Percentiles rank a stretch among this genome's conserved stretches.
Conservation (phyloP, 2,888 invertebrate genomes). For the Andrena hattorfiana region DNA sequence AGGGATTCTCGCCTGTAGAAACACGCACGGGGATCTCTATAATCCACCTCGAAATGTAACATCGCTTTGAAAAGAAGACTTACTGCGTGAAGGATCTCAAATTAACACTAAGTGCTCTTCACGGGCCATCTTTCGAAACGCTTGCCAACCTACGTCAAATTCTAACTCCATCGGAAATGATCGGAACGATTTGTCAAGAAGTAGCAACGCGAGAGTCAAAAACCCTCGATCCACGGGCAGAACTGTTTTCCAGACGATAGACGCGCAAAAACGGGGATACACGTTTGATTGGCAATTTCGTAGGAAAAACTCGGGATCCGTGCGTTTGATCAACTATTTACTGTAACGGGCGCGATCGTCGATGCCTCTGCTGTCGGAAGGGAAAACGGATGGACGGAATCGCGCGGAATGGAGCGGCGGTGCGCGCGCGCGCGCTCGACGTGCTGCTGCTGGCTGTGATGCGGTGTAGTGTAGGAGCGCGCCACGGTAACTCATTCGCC, state of each 20-base stretch:
- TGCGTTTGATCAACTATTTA: slow-evolving; percentile 62
- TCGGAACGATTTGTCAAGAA: background rate
- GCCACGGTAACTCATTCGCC: slow-evolving; percentile 81
- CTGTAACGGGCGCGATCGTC: slow-evolving; percentile 62
- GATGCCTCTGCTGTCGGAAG: slow-evolving; percentile 58
- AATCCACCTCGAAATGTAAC: slow-evolving; percentile 23
- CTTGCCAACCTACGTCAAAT: background rate
- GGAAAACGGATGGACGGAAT: slow-evolving; percentile 68
- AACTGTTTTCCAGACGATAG: background rate
- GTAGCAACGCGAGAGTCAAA: background rate
- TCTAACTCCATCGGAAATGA: background rate
- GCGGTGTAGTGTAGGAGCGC: slow-evolving; percentile 45
- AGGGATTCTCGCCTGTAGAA: slow-evolving; percentile 21
- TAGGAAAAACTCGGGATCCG: slow-evolving; percentile 42
- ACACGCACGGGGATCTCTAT: slow-evolving; percentile 15
- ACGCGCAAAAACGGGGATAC: background rate
- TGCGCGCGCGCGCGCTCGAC: slow-evolving; percentile 16
- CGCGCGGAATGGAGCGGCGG: slow-evolving; percentile 49
- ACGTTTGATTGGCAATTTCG: background rate
- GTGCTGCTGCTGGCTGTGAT: slow-evolving; percentile 29
- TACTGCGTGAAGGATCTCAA: background rate
- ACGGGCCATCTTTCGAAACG: no score
- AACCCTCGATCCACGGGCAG: background rate
- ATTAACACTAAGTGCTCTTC: no score
- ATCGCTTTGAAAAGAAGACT: background rate